A percentile compares a stretch with the other conserved stretches of the same genome.
Evolutionary conservation across 2,113 vertebrate species (phyloP).

Genomic region (Nycticryphes semicollaris): DNA sequence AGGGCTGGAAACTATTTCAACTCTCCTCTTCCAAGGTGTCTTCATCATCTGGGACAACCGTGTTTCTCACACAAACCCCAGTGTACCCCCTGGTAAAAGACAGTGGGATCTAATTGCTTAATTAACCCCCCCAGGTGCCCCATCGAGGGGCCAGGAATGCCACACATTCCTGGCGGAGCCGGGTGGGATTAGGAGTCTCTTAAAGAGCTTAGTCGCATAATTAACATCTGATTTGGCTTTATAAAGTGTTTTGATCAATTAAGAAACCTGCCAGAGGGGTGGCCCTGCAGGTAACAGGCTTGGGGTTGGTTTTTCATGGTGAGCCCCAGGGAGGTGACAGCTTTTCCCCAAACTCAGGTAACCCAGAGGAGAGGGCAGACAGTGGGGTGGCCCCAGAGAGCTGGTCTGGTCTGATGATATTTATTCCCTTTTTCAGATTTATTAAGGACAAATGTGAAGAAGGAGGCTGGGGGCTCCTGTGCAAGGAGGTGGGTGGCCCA

Average conservation of each 20-base stretch:
- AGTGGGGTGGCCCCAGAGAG: background rate
- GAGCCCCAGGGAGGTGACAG: background rate
- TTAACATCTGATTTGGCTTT: background rate
- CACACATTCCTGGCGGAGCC: background rate
- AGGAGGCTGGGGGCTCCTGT: background rate
- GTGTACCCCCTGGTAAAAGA: background rate
- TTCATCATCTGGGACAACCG: fast-evolving
- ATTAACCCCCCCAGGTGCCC: background rate
- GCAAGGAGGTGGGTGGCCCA: fast-evolving
- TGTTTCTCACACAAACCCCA: fast-evolving
- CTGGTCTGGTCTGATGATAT: background rate
- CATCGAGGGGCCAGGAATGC: background rate
- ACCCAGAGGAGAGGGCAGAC: background rate
- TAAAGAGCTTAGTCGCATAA: background rate
- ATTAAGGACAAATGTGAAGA: background rate
- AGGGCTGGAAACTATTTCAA: background rate
- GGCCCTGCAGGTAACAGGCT: background rate
- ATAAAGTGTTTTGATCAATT: background rate
- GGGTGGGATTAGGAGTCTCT: constrained; percentile 9
- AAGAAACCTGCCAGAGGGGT: background rate
- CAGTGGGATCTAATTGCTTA: background rate
- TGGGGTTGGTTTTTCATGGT: background rate
- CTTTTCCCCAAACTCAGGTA: background rate
- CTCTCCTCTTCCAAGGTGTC: background rate
- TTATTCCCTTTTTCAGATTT: background rate